Evolutionary conservation across 2,797 vertebrate genomes (phyloP), one percentile per base, ranked within the genome.

Genomic region (Vireo griseus): DNA sequence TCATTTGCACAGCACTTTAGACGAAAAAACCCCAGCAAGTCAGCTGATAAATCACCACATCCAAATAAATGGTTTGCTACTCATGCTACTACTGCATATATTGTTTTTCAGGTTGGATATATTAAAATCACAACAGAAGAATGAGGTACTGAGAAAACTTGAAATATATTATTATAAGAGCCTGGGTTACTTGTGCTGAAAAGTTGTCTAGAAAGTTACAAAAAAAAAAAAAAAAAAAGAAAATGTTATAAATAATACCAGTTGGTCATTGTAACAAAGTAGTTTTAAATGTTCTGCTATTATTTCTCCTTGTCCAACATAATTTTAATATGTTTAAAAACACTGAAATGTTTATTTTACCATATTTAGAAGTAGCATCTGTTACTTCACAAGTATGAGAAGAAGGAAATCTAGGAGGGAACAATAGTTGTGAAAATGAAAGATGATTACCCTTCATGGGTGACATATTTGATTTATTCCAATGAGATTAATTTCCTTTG

Each of bases 381-480:
- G 58, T 91, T 95, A 78, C 35, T 88, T 92, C 58, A 39, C 31
- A 90, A 93, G 61, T 67, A 63, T 35, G 25, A 97, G 92, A 97
- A 37, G 33, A 67, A 72, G 54, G 14, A 75, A 82, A 90, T 28
- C 11, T 21, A 80, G 26, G 11, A 69, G n/a, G 15, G 21, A 91
- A 29, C 19, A 80, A 77, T 0, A 86, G 26, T 18, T 93, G 69
- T 96, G 78, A 92, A 93, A 97, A 97, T 84, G 47, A 96, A 96
- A 96, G 71, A 92, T 96, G 96, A 97, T 96, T 97, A 96, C 37
- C 71, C 94, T 97, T 97, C 93, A 97, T 76, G 86, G 84, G 85
- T 97, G 97, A 98, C 90, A 95, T 63, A 94, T 95, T 97, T 97
- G 84, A 97, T 97, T 97, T 96, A 97, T 97, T 97, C 93, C 93